A percentile compares a stretch with the other conserved stretches of the same genome.
phyloP scores from a whole-genome alignment of 2,797 vertebrate genomes.

The Balearica regulorum region DNA sequence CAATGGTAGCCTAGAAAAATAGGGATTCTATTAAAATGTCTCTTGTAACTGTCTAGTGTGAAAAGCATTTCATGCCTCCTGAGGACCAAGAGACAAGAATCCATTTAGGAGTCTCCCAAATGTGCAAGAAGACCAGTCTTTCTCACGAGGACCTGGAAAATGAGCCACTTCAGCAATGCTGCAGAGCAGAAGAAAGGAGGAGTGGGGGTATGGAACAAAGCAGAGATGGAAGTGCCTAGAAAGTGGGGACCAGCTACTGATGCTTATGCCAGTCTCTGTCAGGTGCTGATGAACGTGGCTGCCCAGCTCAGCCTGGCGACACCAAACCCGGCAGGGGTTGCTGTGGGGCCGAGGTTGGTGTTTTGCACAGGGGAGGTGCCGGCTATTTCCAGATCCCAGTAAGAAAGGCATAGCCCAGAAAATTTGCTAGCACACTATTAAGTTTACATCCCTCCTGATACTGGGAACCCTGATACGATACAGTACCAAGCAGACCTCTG shows the following conservation, averaged over 20 bases:
- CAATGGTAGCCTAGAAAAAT: not conserved
- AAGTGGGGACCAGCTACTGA: not conserved
- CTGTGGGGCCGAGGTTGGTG: not conserved
- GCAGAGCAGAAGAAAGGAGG: not conserved
- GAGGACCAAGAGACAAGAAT: not conserved
- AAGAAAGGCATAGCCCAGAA: not conserved
- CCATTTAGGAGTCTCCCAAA: not conserved
- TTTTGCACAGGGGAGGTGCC: not conserved
- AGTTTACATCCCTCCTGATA: not conserved
- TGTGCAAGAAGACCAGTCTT: not conserved
- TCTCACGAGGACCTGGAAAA: not conserved
- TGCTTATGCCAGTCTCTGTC: fast-evolving
- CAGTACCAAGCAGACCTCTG: not conserved
- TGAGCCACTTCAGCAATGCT: not conserved
- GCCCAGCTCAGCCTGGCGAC: not conserved
- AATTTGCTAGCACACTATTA: not conserved
- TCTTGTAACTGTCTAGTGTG: not conserved
- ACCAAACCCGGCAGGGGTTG: not conserved
- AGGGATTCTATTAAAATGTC: not conserved
- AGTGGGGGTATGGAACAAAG: fast-evolving
- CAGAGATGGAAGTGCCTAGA: not conserved
- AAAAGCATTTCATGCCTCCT: not conserved
- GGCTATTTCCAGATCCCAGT: not conserved
- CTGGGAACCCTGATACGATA: not conserved
- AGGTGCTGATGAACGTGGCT: fast-evolving